Conservation (phyloP, 2,797 vertebrate genomes). For the Acanthiza pusilla region DNA sequence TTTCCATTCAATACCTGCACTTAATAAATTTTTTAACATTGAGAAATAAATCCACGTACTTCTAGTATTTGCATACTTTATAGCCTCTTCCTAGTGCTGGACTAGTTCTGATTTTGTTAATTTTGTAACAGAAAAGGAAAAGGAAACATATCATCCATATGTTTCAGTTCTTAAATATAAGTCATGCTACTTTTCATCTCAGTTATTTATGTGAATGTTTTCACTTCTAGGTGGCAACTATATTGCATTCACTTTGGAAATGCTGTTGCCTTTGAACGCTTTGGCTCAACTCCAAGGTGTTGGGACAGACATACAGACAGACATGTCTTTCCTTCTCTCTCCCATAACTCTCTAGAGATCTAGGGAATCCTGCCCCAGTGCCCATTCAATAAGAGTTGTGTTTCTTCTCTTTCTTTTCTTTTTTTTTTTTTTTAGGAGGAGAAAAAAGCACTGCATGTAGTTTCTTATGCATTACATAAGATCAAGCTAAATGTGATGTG, state of each 20-base stretch:
- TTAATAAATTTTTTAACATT: not conserved
- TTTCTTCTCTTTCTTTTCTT: not conserved
- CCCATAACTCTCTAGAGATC: not conserved
- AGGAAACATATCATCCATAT: not conserved
- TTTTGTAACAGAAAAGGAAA: not conserved
- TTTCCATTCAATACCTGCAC: not conserved
- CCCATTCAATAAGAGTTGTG: not conserved
- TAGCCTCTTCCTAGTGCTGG: not conserved
- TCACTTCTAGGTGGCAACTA: not conserved
- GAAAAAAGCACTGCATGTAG: not conserved
- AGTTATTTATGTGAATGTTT: not conserved
- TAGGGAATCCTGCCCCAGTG: not conserved
- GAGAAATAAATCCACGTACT: not conserved
- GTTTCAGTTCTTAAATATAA: not conserved
- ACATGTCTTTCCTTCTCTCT: not conserved
- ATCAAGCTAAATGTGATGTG: not conserved
- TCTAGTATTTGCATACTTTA: not conserved
- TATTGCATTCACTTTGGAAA: not conserved
- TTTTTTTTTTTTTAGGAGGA: not conserved
- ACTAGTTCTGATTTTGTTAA: conserved; percentile 5
- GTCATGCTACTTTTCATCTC: not conserved
- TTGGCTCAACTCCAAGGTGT: not conserved
- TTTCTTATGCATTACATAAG: not conserved
- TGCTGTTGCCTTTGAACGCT: not conserved
- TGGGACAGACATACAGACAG: not conserved